Percentiles rank a stretch among this genome's conserved stretches.
Evolutionary conservation across 2,113 vertebrate genomes (phyloP).

Genomic region (Cyanoramphus novaezelandiae): DNA sequence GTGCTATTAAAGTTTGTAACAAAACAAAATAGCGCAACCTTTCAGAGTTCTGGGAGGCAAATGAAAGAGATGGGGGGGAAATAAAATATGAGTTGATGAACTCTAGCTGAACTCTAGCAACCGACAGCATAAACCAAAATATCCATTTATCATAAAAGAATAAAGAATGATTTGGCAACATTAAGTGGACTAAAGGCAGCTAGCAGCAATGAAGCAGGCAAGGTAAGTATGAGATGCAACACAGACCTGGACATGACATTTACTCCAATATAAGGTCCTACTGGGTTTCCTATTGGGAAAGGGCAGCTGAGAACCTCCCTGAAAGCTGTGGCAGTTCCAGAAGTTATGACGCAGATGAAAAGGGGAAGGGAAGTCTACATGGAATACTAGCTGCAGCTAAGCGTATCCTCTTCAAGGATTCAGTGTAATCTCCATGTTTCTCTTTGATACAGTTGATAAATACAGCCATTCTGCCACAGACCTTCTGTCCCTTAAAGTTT

Average conservation of each 20-base stretch:
- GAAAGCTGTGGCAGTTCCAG: background rate
- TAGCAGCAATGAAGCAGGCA: background rate
- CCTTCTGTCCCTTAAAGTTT: background rate
- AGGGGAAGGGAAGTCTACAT: background rate
- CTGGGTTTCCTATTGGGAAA: background rate
- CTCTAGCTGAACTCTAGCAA: background rate
- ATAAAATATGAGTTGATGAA: background rate
- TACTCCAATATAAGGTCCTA: background rate
- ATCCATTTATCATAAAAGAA: background rate
- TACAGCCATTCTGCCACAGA: background rate
- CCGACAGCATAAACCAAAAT: background rate
- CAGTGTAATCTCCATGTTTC: background rate
- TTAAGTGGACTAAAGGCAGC: background rate
- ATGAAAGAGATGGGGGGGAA: accelerated
- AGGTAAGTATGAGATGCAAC: background rate
- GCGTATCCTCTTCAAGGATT: background rate
- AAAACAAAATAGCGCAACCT: background rate
- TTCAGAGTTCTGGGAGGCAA: background rate
- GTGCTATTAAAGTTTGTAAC: background rate
- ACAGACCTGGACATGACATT: background rate
- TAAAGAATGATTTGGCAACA: background rate
- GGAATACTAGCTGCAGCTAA: background rate
- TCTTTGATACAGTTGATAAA: background rate
- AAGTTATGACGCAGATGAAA: background rate
- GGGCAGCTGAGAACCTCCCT: background rate